Base-by-base conservation (phyloP, 1,140 invertebrate species). In the Berghia stephanieae region DNA sequence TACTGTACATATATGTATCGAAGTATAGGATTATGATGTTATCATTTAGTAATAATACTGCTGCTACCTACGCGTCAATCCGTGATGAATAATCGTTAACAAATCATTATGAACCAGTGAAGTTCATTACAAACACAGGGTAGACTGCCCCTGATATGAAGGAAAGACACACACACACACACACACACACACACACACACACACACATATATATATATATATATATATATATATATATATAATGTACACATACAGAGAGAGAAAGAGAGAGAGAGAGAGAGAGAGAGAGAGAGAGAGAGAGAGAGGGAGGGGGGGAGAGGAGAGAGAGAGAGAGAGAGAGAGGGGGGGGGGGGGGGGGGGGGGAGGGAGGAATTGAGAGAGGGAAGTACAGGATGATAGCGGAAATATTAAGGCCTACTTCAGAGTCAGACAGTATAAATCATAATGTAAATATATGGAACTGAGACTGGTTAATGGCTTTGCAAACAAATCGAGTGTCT, bases 111-210 rank as follows among this genome's bases (percentile, higher is more conserved):
- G 49, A 18, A 52, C 49, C n/a, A n/a, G n/a, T n/a, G n/a, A n/a
- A n/a, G n/a, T n/a, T n/a, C n/a, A n/a, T n/a, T n/a, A n/a, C n/a
- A n/a, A n/a, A n/a, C n/a, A n/a, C n/a, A n/a, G n/a, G n/a, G n/a
- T n/a, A n/a, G n/a, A n/a, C n/a, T n/a, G n/a, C n/a, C n/a, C n/a
- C n/a, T n/a, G n/a, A n/a, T n/a, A n/a, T n/a, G n/a, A n/a, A 52
- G 49, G 1, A 24, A 18, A 16, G 18, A 24, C 16, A 0, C 18
- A 52, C 49, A 16, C 49, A 52, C 49, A 1, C 18, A 52, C 18
- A 70, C 68, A 70, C 68, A 42, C 40, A 70, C 68, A 40, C 38
- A 70, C 27, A 42, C 68, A 42, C 40, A 70, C 68, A 43, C 68
- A 70, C 68, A 70, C 68, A 70, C 31, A 44, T 44, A 16, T 0